A percentile compares a stretch with the other conserved stretches of the same genome.
Evolutionary conservation across 1,140 invertebrate species (phyloP).

Genomic region (Megathymus violae): DNA sequence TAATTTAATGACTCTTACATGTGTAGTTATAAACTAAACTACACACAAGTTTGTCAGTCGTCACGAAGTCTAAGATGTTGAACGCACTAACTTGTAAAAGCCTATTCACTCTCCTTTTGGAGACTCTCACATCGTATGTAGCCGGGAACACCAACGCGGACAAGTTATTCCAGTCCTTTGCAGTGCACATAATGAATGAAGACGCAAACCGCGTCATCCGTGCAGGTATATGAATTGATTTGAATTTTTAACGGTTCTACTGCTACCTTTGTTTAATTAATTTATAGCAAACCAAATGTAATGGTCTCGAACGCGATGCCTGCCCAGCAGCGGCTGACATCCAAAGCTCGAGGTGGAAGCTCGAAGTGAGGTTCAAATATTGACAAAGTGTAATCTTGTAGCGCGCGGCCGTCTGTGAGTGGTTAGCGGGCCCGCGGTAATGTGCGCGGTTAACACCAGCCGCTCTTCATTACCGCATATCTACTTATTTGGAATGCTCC

Average conservation of each 20-base stretch:
- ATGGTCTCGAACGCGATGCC: background rate
- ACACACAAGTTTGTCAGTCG: too few species aligned
- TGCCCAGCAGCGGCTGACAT: slow-evolving; percentile 15
- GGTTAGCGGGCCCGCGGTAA: slow-evolving; percentile 73
- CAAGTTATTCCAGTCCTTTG: too few species aligned
- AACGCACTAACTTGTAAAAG: too few species aligned
- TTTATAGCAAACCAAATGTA: background rate
- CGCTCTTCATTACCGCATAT: slow-evolving; percentile 73
- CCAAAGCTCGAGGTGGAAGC: slow-evolving; percentile 40
- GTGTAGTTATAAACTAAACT: too few species aligned
- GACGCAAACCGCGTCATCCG: too few species aligned
- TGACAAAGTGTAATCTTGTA: slow-evolving; percentile 77
- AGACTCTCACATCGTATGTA: too few species aligned
- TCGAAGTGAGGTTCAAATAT: slow-evolving; percentile 61
- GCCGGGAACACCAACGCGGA: too few species aligned
- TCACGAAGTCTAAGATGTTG: too few species aligned
- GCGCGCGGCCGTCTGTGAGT: slow-evolving; percentile 51
- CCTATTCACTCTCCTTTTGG: too few species aligned
- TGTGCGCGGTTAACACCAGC: slow-evolving; percentile 64
- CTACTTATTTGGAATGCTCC: slow-evolving; percentile 60
- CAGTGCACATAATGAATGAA: too few species aligned
- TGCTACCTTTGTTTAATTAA: slow-evolving; percentile 4
- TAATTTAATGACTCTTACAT: too few species aligned
- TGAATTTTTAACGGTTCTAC: slow-evolving; percentile 39
- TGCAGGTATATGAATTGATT: slow-evolving; percentile 54